Percentiles rank a stretch among this genome's conserved stretches.
These are phyloP conservation scores for Nymphalis c-album DNA, from an alignment of 2,888 invertebrate species.

Conservation along the genomic window DNA sequence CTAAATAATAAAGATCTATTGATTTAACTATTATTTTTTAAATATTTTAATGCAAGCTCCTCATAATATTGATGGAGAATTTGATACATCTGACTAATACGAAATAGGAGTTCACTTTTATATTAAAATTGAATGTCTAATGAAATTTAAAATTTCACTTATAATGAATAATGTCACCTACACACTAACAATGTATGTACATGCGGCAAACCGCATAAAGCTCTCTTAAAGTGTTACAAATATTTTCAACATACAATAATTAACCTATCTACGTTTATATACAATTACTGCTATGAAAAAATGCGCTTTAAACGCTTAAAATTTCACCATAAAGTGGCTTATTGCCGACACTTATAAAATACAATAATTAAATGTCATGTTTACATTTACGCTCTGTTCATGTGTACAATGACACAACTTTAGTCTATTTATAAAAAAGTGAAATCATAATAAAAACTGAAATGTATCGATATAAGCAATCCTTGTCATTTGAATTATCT, in stretches of 20 bases:
- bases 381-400: conserved; percentile 36
- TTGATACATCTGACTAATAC: not conserved
- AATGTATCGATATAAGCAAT: not conserved
- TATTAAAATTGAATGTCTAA: conserved; percentile 40
- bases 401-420: not conserved
- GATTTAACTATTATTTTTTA: not conserved
- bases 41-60: not conserved
- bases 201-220: conserved; percentile 73
- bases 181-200: conserved; percentile 63
- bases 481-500: not conserved
- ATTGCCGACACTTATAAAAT: conserved; percentile 60
- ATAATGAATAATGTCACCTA: conserved; percentile 49
- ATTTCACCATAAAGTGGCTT: conserved; percentile 63
- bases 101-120: conserved; percentile 37
- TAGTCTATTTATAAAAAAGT: not conserved
- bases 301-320: conserved; percentile 76
- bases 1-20: too few species aligned
- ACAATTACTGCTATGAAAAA: conserved; percentile 79
- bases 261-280: conserved; percentile 77
- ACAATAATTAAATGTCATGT: conserved; percentile 54
- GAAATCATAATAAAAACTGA: not conserved
- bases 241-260: conserved; percentile 76
- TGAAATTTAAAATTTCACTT: conserved; percentile 78
- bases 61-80: not conserved
- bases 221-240: conserved; percentile 80